A percentile compares a stretch with the other conserved stretches of the same genome.
These are phyloP conservation scores for Diaperis boleti DNA, from an alignment of 2,888 invertebrate genomes.

Conservation along the genomic window DNA sequence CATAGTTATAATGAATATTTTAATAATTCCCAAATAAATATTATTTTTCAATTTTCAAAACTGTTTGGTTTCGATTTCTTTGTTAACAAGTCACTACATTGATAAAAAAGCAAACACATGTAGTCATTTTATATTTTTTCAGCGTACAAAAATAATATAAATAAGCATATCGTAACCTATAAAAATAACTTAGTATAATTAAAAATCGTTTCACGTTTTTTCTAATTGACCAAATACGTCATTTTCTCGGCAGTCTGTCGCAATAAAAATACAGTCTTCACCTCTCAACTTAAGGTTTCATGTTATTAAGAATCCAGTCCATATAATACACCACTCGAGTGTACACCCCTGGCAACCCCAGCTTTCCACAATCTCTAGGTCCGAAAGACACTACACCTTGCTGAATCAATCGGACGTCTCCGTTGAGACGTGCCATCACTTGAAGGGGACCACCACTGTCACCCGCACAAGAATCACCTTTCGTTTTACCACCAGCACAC, in stretches of 20 bases:
- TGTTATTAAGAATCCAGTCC: constrained; percentile 73
- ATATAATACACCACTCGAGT: constrained; percentile 73
- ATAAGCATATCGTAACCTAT: neutral
- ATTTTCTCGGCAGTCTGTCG: constrained; percentile 17
- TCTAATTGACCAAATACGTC: neutral
- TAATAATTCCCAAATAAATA: too few relatives aligned
- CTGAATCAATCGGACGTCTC: constrained; percentile 68
- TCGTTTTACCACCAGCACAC: constrained; percentile 72
- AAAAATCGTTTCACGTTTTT: neutral
- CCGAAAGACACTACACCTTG: constrained; percentile 69
- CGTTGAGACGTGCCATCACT: constrained; percentile 57
- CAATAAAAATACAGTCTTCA: constrained; percentile 21
- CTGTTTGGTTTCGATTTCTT: too few relatives aligned
- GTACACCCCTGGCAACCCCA: constrained; percentile 76
- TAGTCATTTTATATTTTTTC: constrained; percentile 6
- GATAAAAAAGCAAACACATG: too few relatives aligned
- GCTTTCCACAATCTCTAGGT: constrained; percentile 61
- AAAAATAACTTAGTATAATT: neutral
- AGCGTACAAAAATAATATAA: constrained; percentile 1
- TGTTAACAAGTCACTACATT: too few relatives aligned
- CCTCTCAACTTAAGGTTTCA: constrained; percentile 56
- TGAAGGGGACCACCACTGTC: constrained; percentile 77
- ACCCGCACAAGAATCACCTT: constrained; percentile 68
- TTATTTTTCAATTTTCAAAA: too few relatives aligned
- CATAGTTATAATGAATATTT: too few relatives aligned